Conservation (phyloP, 2,113 vertebrate species). For the Erythrolamprus reginae region DNA sequence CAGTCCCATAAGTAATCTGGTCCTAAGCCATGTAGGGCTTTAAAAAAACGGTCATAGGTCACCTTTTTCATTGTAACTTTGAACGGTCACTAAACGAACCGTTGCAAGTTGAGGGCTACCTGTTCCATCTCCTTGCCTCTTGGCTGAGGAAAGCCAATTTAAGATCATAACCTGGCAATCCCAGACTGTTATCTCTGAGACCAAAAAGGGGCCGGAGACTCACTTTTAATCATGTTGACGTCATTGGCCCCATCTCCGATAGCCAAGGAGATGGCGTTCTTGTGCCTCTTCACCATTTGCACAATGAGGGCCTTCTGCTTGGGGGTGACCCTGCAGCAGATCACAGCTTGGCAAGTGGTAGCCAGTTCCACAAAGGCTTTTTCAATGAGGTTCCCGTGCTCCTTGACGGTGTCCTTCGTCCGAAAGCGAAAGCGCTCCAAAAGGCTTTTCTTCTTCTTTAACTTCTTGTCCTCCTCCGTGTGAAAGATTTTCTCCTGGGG, state of each 20-base stretch:
- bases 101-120: too few relatives aligned
- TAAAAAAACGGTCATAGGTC: too few relatives aligned
- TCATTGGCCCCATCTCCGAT: slow-evolving; percentile 93
- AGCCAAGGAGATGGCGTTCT: slow-evolving; percentile 75
- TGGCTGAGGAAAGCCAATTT: neutral
- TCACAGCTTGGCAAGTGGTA: slow-evolving; percentile 79
- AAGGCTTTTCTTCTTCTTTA: neutral
- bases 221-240: slow-evolving; percentile 97
- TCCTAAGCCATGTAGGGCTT: too few relatives aligned
- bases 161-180: neutral
- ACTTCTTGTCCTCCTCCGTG: slow-evolving; percentile 29
- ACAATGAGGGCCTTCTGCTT: slow-evolving; percentile 87
- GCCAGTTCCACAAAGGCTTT: slow-evolving; percentile 80
- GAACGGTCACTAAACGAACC: too few relatives aligned
- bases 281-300: slow-evolving; percentile 80
- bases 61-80: too few relatives aligned
- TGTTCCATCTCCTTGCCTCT: neutral
- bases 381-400: slow-evolving; percentile 55
- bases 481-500: slow-evolving; percentile 63
- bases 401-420: rapidly evolving
- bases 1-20: too few relatives aligned
- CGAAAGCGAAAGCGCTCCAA: neutral
- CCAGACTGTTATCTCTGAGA: neutral
- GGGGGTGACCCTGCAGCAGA: slow-evolving; percentile 91
- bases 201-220: slow-evolving; percentile 41